Conservation (phyloP, 2,797 vertebrate genomes). For the Falco naumanni region DNA sequence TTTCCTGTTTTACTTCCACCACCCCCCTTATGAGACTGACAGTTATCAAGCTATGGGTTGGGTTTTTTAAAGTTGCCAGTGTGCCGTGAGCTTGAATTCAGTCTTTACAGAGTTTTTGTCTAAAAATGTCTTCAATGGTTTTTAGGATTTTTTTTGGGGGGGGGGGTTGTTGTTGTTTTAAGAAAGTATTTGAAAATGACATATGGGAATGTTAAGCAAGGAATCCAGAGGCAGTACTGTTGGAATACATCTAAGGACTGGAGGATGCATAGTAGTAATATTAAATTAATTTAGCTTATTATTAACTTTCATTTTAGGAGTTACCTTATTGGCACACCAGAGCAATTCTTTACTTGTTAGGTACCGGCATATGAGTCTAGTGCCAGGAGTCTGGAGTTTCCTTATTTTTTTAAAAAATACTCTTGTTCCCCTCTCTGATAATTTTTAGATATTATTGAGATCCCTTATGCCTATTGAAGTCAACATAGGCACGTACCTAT, state of each 20-base stretch:
- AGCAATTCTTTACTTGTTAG: neutral
- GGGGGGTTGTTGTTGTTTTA: neutral
- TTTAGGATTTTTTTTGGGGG: neutral
- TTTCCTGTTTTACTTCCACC: neutral
- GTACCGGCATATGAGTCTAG: neutral
- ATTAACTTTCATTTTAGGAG: neutral
- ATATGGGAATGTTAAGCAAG: neutral
- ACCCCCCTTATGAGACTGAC: neutral
- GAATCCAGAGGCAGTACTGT: neutral
- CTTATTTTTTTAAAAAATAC: neutral
- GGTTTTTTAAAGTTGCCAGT: neutral
- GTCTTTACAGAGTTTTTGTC: neutral
- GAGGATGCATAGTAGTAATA: neutral
- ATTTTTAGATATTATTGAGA: neutral
- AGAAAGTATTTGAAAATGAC: neutral
- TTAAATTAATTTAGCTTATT: neutral
- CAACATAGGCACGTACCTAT: too few species aligned
- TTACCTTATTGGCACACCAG: neutral
- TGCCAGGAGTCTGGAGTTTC: neutral
- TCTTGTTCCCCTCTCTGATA: neutral
- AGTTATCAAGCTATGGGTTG: neutral
- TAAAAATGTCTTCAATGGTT: neutral
- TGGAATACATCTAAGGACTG: neutral
- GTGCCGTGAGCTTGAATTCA: neutral
- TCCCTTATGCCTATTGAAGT: neutral